Conservation (phyloP, 2,797 vertebrate genomes). For the Labroides dimidiatus region DNA sequence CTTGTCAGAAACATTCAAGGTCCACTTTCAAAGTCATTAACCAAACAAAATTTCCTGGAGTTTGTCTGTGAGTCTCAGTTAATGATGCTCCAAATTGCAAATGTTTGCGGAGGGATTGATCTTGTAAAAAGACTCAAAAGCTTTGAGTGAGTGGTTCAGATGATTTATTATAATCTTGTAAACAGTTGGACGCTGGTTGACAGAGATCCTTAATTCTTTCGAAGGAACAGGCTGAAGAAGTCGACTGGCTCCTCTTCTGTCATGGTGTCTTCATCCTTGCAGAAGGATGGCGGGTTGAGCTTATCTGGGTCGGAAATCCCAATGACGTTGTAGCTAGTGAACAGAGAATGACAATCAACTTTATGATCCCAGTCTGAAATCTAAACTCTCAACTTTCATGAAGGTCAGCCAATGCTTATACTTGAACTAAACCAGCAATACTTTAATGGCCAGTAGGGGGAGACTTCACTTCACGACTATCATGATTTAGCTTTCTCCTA, state of each 20-base stretch:
- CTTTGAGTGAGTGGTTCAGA: not conserved
- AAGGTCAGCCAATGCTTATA: not conserved
- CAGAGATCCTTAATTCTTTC: not conserved
- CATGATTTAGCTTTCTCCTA: too few species aligned
- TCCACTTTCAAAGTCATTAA: too few species aligned
- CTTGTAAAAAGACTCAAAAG: not conserved
- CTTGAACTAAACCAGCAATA: too few species aligned
- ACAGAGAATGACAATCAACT: too few species aligned
- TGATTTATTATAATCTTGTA: not conserved
- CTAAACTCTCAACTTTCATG: not conserved
- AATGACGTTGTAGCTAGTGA: conserved; percentile 55
- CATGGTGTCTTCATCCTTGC: conserved; percentile 7
- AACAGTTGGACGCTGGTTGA: not conserved
- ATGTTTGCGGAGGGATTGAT: too few species aligned
- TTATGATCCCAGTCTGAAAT: too few species aligned
- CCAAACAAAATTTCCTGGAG: too few species aligned
- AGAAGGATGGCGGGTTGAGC: conserved; percentile 77
- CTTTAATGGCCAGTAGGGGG: too few species aligned
- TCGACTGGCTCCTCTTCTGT: not conserved
- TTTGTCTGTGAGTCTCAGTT: too few species aligned
- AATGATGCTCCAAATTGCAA: too few species aligned
- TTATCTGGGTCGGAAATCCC: conserved; percentile 66
- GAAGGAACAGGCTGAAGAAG: conserved; percentile 60
- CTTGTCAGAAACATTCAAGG: too few species aligned
- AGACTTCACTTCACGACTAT: too few species aligned